phyloP scores from a whole-genome alignment of 2,113 vertebrate genomes.

The Sinocyclocheilus grahami region DNA sequence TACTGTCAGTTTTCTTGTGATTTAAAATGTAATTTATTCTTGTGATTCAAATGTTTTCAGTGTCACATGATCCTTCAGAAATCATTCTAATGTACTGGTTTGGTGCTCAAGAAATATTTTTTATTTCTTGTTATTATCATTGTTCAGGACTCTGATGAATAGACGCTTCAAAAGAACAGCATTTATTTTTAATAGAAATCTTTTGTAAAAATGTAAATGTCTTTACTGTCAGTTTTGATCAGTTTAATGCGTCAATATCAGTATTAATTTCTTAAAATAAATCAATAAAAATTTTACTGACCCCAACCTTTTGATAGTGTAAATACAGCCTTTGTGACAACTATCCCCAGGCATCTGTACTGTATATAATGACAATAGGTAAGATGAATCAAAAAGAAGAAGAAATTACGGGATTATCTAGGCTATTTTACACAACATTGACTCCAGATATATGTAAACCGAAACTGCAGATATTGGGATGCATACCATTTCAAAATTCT shows the following conservation, averaged over 20 bases:
- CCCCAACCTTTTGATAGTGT: background rate
- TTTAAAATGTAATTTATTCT: no score
- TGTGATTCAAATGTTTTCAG: background rate
- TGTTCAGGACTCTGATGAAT: background rate
- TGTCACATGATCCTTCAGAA: background rate
- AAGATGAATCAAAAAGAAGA: background rate
- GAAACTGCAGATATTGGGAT: background rate
- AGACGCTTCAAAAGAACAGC: background rate
- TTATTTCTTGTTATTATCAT: background rate
- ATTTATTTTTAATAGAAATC: no score
- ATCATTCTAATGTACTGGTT: background rate
- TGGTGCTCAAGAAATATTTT: background rate
- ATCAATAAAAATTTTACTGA: background rate
- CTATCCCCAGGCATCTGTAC: background rate
- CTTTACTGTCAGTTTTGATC: background rate
- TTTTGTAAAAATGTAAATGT: no score
- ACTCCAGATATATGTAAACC: background rate
- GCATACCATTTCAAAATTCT: background rate
- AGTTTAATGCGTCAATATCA: background rate
- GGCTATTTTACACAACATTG: background rate
- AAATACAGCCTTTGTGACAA: background rate
- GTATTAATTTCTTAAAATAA: background rate
- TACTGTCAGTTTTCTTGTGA: background rate
- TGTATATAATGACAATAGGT: background rate
- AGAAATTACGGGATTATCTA: background rate